A percentile compares a stretch with the other conserved stretches of the same genome.
These are phyloP conservation scores for Cacajao melanocephalus DNA, from an alignment of 2,797 vertebrate species.

Conservation along the genomic window DNA sequence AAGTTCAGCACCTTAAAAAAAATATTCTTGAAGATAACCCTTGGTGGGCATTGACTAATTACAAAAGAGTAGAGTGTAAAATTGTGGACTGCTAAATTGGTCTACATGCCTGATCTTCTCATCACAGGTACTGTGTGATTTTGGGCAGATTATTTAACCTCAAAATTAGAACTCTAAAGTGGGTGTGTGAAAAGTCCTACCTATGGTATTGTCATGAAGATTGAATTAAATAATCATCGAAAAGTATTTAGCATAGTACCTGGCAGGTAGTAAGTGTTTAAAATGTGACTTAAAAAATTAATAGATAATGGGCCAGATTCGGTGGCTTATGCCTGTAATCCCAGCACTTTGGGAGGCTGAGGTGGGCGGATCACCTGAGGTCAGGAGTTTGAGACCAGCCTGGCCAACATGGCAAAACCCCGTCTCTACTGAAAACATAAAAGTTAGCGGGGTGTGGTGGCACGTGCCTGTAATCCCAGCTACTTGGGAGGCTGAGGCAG, in stretches of 20 bases:
- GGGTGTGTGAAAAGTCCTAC: background rate
- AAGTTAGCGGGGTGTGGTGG: background rate
- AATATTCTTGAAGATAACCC: background rate
- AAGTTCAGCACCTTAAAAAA: constrained; percentile 7
- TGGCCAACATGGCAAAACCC: background rate
- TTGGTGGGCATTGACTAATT: background rate
- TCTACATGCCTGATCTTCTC: background rate
- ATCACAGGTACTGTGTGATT: background rate
- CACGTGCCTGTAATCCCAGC: background rate
- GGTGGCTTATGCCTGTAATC: background rate
- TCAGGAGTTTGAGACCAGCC: background rate
- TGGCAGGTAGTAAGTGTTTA: background rate
- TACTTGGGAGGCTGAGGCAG: background rate
- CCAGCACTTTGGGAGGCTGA: background rate
- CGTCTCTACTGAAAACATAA: background rate
- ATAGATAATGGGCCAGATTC: accelerated
- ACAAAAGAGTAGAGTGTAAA: background rate
- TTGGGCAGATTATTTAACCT: background rate
- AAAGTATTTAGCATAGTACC: background rate
- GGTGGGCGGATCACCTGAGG: background rate
- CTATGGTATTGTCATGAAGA: background rate
- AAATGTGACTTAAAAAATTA: background rate
- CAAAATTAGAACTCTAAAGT: background rate
- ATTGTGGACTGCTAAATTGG: background rate
- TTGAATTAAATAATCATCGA: background rate